A percentile compares a stretch with the other conserved stretches of the same genome.
Evolutionary conservation across 1,140 invertebrate species (phyloP).

Genomic region (Cataglyphis hispanica): DNA sequence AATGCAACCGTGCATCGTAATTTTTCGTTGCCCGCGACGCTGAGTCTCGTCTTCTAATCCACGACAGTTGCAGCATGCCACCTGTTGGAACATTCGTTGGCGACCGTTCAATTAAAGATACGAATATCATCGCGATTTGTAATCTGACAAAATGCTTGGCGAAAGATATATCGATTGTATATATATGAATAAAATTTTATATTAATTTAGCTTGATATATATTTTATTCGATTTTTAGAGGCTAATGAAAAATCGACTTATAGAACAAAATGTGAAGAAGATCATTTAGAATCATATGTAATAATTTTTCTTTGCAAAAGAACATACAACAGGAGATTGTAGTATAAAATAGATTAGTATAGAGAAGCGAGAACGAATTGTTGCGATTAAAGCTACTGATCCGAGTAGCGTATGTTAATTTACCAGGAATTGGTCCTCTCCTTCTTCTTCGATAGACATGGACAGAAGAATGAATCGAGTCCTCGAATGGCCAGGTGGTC

Average conservation of each 20-base stretch:
- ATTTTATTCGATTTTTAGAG: neutral
- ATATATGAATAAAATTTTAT: neutral
- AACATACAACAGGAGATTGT: neutral
- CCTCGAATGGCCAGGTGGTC: slow-evolving; percentile 78
- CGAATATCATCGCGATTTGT: slow-evolving; percentile 17
- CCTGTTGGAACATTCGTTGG: slow-evolving; percentile 47
- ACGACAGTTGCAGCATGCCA: slow-evolving; percentile 42
- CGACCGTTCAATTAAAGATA: slow-evolving; percentile 24
- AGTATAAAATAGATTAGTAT: neutral
- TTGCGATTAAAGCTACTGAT: slow-evolving; percentile 49
- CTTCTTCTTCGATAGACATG: slow-evolving; percentile 54
- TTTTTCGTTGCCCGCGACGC: slow-evolving; percentile 72
- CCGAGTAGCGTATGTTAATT: slow-evolving; percentile 76
- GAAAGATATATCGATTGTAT: neutral
- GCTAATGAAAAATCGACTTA: neutral
- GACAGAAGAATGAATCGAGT: slow-evolving; percentile 78
- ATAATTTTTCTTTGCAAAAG: neutral
- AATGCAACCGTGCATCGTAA: slow-evolving; percentile 71
- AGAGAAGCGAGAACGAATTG: slow-evolving; percentile 71
- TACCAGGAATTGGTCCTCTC: slow-evolving; percentile 64
- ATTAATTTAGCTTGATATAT: neutral
- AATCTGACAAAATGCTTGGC: slow-evolving; percentile 22
- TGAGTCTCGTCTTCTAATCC: slow-evolving; percentile 66
- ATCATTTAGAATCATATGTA: neutral
- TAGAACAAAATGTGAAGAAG: neutral